phyloP scores from a whole-genome alignment of 2,888 invertebrate species.

The Hedychridium roseum region DNA sequence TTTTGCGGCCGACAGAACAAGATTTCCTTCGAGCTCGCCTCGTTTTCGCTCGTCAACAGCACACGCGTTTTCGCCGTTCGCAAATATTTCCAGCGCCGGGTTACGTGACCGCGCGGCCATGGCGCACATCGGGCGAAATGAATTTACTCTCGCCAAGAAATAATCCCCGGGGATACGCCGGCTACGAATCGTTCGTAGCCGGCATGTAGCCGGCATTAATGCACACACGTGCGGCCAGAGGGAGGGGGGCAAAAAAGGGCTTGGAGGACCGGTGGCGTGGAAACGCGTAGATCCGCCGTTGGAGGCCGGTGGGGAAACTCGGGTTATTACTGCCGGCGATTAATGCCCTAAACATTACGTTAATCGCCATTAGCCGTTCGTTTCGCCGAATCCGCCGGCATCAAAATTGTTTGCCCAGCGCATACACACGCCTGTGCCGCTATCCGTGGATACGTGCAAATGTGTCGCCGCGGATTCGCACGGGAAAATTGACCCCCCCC shows the following conservation, averaged over 20 bases:
- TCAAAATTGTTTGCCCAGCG: conserved; percentile 30
- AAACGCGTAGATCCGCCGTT: too few relatives aligned
- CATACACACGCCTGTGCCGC: conserved; percentile 7
- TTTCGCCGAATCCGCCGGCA: conserved; percentile 28
- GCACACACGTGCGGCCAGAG: conserved; percentile 9
- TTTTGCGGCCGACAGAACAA: too few relatives aligned
- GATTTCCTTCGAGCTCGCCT: too few relatives aligned
- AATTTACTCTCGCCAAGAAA: conserved; percentile 28
- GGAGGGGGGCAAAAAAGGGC: neutral
- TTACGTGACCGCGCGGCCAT: too few relatives aligned
- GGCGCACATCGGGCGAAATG: conserved; percentile 15
- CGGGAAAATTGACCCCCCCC: too few relatives aligned
- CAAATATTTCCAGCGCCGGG: too few relatives aligned
- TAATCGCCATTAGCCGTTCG: conserved; percentile 43
- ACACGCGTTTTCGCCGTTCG: too few relatives aligned
- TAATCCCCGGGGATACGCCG: conserved; percentile 15
- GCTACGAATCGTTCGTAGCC: conserved; percentile 19
- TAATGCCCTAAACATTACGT: conserved; percentile 45
- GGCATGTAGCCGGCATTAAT: conserved; percentile 13
- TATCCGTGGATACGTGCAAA: conserved; percentile 20
- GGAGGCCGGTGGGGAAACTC: neutral
- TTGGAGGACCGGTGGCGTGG: too few relatives aligned
- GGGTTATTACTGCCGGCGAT: conserved; percentile 34
- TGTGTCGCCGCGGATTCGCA: conserved; percentile 13
- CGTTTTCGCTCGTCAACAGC: too few relatives aligned